Conservation (phyloP, 2,113 vertebrate species). For the Spermophilus dauricus region DNA sequence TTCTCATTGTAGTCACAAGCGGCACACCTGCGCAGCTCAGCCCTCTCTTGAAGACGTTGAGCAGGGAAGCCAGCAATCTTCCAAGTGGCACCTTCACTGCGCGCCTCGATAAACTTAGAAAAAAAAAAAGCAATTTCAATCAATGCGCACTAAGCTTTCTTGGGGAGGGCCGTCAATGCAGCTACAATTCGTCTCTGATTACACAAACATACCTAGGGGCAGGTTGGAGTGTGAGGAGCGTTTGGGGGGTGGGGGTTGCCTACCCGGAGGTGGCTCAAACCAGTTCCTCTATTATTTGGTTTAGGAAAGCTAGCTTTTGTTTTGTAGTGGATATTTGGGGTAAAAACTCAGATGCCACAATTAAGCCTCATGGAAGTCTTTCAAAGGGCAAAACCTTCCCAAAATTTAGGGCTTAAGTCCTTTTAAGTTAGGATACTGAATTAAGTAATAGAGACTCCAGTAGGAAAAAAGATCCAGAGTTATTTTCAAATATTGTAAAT, state of each 20-base stretch:
- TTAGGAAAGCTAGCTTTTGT: conserved; percentile 68
- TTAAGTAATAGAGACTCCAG: neutral
- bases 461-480: neutral
- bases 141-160: conserved; percentile 85
- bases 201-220: conserved; percentile 88
- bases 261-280: conserved; percentile 64
- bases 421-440: conserved; percentile 15
- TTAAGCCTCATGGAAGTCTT: neutral
- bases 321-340: neutral
- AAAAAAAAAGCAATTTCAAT: conserved; percentile 84
- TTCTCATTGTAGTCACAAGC: neutral
- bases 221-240: conserved; percentile 82
- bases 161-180: conserved; percentile 75
- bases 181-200: conserved; percentile 88
- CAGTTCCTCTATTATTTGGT: conserved; percentile 40
- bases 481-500: neutral
- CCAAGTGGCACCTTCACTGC: conserved; percentile 80
- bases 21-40: conserved; percentile 84
- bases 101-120: conserved; percentile 82
- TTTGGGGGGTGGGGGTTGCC: conserved; percentile 25
- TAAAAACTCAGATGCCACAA: neutral
- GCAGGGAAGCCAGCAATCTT: conserved; percentile 75
- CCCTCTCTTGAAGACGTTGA: conserved; percentile 73
- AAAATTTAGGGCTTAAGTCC: neutral
- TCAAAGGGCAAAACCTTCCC: neutral